phyloP scores from a whole-genome alignment of 2,797 vertebrate genomes.

The Mus minutoides region DNA sequence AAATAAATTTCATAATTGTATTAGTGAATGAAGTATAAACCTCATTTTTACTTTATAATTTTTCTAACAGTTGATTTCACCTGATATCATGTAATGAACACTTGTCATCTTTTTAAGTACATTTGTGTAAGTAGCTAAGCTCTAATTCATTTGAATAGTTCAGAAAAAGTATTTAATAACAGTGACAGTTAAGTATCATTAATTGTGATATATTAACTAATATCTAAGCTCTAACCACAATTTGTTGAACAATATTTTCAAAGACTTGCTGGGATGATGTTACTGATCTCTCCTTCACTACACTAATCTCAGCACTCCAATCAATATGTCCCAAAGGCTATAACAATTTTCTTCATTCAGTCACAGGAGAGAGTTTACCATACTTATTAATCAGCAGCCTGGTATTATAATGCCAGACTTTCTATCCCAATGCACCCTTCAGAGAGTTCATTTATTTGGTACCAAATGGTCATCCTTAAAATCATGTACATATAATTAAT shows the following conservation, averaged over 20 bases:
- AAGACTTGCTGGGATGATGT: not conserved
- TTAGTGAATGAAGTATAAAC: not conserved
- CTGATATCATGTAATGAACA: not conserved
- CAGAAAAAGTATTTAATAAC: not conserved
- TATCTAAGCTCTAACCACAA: not conserved
- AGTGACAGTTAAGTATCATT: not conserved
- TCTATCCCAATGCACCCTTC: not conserved
- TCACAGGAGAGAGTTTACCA: not conserved
- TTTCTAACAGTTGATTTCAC: not conserved
- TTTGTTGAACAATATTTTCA: not conserved
- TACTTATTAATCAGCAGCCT: not conserved
- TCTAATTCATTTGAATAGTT: not conserved
- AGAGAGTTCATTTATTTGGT: not conserved
- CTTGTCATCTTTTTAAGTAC: not conserved
- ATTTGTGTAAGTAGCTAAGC: not conserved
- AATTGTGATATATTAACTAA: not conserved
- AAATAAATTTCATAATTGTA: not conserved
- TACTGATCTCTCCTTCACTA: not conserved
- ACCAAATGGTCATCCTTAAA: not conserved
- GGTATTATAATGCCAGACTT: not conserved
- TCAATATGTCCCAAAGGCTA: not conserved
- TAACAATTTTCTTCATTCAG: not conserved
- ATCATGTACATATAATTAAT: not conserved
- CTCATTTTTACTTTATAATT: not conserved
- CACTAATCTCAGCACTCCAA: not conserved